Evolutionary conservation across 2,113 vertebrate species (phyloP), one percentile per base, ranked within the genome.

Genomic region (Gasterosteus aculeatus): DNA sequence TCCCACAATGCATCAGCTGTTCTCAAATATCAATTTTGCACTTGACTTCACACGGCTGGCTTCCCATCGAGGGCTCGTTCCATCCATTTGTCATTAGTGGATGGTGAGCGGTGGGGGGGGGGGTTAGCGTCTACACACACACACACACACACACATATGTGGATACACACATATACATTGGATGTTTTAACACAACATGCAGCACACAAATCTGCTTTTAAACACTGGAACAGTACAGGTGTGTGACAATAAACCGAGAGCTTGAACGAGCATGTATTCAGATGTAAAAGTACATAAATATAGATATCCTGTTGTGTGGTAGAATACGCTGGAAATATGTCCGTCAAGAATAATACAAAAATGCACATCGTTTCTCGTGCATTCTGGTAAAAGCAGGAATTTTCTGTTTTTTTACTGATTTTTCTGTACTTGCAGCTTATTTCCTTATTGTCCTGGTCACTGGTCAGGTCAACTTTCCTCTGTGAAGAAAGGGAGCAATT

Each of bases 11-110:
- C 87, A 88, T 82, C 87, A 77, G 69, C 75, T 82, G 84, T 84
- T 78, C 78, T 84, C 76, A 88, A 77, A 88, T 86, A 88, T 88
- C 81, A 86, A 88, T 88, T 88, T 88, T 86, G 81, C 87, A 77
- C 84, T 72, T 86, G 84, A 88, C 72, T 88, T 84, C 87, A 88
- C 87, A 84, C 66, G 78, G 42, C 81, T 69, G 65, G 51, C 53
- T 83, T 72, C 59, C 75, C 67, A 73, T 69, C 47, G 73, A 75
- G 72, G 64, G 73, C 76, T 86, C 71, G 12, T 75, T 81, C 84
- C 78, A 67, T 79, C 81, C 81, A 79, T 86, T 88, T 77, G 78
- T 86, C 76, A 86, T 86, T 86, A 86, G 69, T 35, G 33, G 33
- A 35, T 35, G 33, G 33, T 5, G 33, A 35, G 33, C 5, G 33